Evolutionary conservation across 2,888 invertebrate species (phyloP).

Genomic region (Habrosyne pyritoides): DNA sequence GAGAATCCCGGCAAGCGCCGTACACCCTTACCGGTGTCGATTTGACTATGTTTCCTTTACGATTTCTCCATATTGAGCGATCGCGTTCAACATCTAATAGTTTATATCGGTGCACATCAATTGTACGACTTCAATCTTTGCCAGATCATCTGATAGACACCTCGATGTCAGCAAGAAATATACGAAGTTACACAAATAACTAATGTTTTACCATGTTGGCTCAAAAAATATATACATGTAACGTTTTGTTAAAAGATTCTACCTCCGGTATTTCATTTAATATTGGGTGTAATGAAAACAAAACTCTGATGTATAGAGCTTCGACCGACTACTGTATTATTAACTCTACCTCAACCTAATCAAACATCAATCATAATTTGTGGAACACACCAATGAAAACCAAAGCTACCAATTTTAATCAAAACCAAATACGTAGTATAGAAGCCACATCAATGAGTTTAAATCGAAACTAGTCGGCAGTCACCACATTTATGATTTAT

Average conservation of each 20-base stretch:
- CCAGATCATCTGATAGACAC: not conserved
- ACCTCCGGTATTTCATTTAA: not conserved
- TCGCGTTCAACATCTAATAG: conserved; percentile 50
- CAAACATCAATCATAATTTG: not conserved
- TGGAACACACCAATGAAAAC: not conserved
- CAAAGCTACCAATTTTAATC: not conserved
- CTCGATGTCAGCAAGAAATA: not conserved
- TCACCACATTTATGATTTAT: not conserved
- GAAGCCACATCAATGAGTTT: not conserved
- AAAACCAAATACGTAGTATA: not conserved
- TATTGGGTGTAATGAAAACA: not conserved
- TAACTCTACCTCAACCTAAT: not conserved
- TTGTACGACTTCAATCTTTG: not conserved
- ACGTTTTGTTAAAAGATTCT: too few relatives aligned
- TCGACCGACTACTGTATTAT: not conserved
- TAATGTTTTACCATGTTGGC: too few relatives aligned
- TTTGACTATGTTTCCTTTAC: conserved; percentile 80
- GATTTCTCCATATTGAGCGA: conserved; percentile 72
- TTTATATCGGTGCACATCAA: conserved; percentile 19
- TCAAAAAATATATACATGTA: too few relatives aligned
- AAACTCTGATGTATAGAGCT: not conserved
- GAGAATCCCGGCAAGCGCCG: conserved; percentile 77
- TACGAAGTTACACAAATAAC: not conserved
- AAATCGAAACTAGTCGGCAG: not conserved
- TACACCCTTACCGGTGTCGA: conserved; percentile 75